Evolutionary conservation across 2,888 invertebrate species (phyloP).

Genomic region (Pandemis cinnamomeana): DNA sequence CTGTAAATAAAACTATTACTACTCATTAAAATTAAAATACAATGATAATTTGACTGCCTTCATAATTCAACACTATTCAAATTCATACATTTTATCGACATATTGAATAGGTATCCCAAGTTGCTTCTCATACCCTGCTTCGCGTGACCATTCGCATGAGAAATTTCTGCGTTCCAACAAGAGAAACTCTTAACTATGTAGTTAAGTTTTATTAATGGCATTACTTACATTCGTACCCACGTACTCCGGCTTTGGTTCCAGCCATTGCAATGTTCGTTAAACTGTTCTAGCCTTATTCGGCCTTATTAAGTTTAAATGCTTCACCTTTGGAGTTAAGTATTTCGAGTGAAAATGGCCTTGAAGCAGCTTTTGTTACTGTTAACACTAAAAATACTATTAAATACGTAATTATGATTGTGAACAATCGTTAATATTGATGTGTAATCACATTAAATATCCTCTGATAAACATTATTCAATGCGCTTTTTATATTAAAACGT

Average conservation of each 20-base stretch:
- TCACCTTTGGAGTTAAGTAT: constrained; percentile 8
- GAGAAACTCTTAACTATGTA: constrained; percentile 59
- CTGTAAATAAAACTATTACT: too few relatives aligned
- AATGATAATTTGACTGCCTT: background rate
- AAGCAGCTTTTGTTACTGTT: constrained; percentile 12
- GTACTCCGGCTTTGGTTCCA: constrained; percentile 15
- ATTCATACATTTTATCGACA: constrained; percentile 11
- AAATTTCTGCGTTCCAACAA: constrained; percentile 59
- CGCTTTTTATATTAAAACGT: too few relatives aligned
- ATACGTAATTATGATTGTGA: background rate
- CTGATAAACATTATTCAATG: too few relatives aligned
- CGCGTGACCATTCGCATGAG: constrained; percentile 65
- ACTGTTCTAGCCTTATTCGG: constrained; percentile 21
- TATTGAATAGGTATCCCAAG: constrained; percentile 40
- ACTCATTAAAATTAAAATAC: background rate
- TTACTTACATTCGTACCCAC: constrained; percentile 27
- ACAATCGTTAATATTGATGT: background rate
- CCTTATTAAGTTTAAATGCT: constrained; percentile 21
- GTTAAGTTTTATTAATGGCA: constrained; percentile 41
- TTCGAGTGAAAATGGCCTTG: constrained; percentile 22
- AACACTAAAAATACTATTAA: constrained; percentile 5
- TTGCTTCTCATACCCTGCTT: constrained; percentile 55
- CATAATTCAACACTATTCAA: constrained; percentile 5
- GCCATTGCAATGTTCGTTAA: constrained; percentile 30
- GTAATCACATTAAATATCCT: background rate